phyloP scores from a whole-genome alignment of 2,888 invertebrate genomes.

The Melanchra persicariae region DNA sequence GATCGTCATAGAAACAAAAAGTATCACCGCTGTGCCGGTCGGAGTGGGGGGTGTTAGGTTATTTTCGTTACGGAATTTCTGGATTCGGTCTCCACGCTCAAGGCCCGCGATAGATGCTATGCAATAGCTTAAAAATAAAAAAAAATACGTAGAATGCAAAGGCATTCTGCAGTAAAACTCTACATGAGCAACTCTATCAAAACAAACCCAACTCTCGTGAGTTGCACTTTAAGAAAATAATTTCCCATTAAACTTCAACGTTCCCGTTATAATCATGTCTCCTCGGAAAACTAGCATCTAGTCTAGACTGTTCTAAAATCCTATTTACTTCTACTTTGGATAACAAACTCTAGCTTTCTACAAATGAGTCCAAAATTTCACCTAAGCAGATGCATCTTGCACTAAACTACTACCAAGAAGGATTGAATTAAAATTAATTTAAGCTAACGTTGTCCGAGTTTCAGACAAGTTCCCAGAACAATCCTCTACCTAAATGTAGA shows the following conservation, averaged over 20 bases:
- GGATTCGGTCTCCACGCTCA: too few species aligned
- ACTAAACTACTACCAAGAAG: slow-evolving; percentile 65
- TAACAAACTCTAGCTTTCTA: slow-evolving; percentile 49
- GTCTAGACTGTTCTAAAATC: slow-evolving; percentile 57
- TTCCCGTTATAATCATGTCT: slow-evolving; percentile 26
- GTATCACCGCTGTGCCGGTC: too few species aligned
- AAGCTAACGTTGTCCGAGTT: slow-evolving; percentile 70
- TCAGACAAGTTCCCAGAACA: slow-evolving; percentile 58
- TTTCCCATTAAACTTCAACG: slow-evolving; percentile 36
- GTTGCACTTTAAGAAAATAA: slow-evolving; percentile 17
- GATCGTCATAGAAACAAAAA: too few species aligned
- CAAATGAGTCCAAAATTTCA: slow-evolving; percentile 62
- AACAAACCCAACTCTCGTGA: slow-evolving; percentile 1
- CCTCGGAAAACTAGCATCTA: slow-evolving; percentile 19
- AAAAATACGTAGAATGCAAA: background rate
- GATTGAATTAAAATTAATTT: slow-evolving; percentile 76
- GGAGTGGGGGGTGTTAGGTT: too few species aligned
- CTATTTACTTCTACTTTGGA: slow-evolving; percentile 44
- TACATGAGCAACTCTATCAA: background rate
- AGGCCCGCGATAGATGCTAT: too few species aligned
- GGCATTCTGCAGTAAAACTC: background rate
- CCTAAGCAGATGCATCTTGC: slow-evolving; percentile 61
- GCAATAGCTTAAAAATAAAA: too few species aligned
- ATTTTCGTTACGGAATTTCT: too few species aligned
- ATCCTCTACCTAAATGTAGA: slow-evolving; percentile 61